phyloP scores from a whole-genome alignment of 1,140 invertebrate species.

The Drosophila oshimai region DNA sequence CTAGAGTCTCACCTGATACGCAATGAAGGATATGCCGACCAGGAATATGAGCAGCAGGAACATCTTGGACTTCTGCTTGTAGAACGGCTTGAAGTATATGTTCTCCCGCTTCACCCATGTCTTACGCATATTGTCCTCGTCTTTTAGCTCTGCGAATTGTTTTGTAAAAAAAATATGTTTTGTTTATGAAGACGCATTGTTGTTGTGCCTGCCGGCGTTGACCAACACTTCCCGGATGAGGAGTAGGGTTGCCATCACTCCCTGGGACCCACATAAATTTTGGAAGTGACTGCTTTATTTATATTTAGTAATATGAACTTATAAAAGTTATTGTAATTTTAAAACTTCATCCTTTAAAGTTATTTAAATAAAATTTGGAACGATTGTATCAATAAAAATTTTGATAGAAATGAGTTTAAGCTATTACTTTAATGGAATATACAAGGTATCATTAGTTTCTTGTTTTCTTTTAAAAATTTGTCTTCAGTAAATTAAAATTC shows the following conservation, averaged over 20 bases:
- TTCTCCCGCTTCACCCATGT: conserved; percentile 81
- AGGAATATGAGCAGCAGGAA: conserved; percentile 72
- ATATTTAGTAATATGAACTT: too few species aligned
- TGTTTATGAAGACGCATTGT: conserved; percentile 43
- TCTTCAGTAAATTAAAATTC: too few species aligned
- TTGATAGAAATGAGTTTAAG: too few species aligned
- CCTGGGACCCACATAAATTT: too few species aligned
- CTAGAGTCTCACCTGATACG: conserved; percentile 62
- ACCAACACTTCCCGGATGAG: neutral
- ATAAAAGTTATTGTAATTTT: too few species aligned
- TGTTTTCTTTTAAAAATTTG: too few species aligned
- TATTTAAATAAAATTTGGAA: too few species aligned
- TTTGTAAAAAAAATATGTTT: conserved; percentile 32
- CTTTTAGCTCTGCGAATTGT: neutral
- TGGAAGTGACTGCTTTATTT: too few species aligned
- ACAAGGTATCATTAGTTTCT: too few species aligned
- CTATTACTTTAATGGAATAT: too few species aligned
- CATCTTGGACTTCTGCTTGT: conserved; percentile 81
- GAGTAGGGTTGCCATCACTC: neutral
- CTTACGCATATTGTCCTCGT: conserved; percentile 67
- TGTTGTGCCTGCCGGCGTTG: conserved; percentile 7
- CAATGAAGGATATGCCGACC: conserved; percentile 75
- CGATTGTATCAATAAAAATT: too few species aligned
- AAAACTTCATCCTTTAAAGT: too few species aligned
- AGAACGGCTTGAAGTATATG: conserved; percentile 82